Evolutionary conservation across 2,888 invertebrate species (phyloP).

Genomic region (Epiblema foenella): DNA sequence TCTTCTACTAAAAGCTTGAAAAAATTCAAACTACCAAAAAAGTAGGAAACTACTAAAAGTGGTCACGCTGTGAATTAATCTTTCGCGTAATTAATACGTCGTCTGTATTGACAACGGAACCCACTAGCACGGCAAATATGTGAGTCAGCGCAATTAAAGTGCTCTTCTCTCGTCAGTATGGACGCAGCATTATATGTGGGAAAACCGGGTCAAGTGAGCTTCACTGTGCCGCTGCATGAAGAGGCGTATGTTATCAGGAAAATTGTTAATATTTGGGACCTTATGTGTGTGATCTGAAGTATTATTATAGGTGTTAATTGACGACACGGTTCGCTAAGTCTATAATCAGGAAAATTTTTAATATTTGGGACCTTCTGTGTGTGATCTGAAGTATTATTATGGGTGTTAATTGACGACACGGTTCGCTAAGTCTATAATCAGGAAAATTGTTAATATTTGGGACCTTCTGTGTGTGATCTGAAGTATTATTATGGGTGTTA

Average conservation of each 20-base stretch:
- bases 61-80: too few relatives aligned
- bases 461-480: background rate
- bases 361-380: background rate
- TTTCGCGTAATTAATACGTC: background rate
- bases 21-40: too few relatives aligned
- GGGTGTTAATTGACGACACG: background rate
- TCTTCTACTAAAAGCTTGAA: too few relatives aligned
- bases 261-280: background rate
- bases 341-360: background rate
- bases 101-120: background rate
- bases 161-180: slow-evolving; percentile 10
- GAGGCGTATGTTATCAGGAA: background rate
- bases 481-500: background rate
- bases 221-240: slow-evolving; percentile 15
- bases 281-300: background rate
- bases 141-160: background rate
- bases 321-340: background rate
- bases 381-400: background rate
- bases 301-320: background rate
- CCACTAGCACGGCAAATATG: background rate
- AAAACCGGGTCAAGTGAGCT: slow-evolving; percentile 34
- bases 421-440: background rate
- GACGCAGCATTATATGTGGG: slow-evolving; percentile 8
- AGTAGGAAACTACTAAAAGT: too few relatives aligned
- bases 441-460: background rate